Evolutionary conservation across 2,797 vertebrate genomes (phyloP).

Genomic region (Naso thynnoides): DNA sequence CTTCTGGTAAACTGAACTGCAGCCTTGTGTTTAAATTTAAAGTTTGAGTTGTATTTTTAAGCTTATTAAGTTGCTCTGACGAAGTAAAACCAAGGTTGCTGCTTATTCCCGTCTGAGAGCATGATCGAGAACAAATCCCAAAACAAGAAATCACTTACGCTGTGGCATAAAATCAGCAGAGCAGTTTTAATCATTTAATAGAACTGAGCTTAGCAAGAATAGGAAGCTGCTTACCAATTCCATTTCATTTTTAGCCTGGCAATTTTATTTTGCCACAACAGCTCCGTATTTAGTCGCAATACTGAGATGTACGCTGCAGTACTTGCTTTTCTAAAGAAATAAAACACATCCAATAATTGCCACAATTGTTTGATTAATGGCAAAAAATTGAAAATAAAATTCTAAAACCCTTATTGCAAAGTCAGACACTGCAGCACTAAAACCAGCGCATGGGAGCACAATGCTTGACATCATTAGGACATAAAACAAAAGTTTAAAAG

Average conservation of each 20-base stretch:
- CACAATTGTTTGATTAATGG: too few species aligned
- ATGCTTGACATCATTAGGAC: not conserved
- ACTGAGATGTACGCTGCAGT: not conserved
- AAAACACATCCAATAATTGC: not conserved
- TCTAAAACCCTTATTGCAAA: too few species aligned
- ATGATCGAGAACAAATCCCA: too few species aligned
- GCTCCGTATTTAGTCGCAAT: not conserved
- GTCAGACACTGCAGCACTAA: not conserved
- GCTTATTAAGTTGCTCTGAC: not conserved
- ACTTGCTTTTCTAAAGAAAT: not conserved
- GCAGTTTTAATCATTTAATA: not conserved
- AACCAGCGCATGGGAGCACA: not conserved
- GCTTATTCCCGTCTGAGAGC: not conserved
- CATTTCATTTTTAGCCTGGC: not conserved
- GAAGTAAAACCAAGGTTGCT: not conserved
- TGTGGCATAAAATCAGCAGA: too few species aligned
- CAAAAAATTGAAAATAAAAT: too few species aligned
- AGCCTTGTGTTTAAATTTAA: not conserved
- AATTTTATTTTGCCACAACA: not conserved
- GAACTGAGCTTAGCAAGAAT: not conserved
- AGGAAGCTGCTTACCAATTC: too few species aligned
- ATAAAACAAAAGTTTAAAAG: not conserved
- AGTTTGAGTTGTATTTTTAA: not conserved
- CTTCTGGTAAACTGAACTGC: not conserved
- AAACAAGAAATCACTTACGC: too few species aligned